Evolutionary conservation across 1,140 invertebrate species (phyloP).

Genomic region (Heliconius congener): DNA sequence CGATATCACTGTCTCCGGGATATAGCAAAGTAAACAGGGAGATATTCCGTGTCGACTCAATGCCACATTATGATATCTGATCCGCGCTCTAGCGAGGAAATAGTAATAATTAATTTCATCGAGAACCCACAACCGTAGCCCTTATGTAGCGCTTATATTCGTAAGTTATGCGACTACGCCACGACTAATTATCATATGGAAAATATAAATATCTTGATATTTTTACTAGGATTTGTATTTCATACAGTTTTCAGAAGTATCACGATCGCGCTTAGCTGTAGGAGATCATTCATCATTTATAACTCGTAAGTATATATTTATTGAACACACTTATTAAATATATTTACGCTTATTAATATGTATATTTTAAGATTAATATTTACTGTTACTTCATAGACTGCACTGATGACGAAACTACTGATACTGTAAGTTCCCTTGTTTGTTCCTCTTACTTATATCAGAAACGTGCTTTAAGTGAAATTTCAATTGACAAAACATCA

Average conservation of each 20-base stretch:
- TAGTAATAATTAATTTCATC: too few species aligned
- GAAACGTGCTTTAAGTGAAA: slow-evolving; percentile 41
- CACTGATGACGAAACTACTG: slow-evolving; percentile 48
- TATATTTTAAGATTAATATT: not conserved
- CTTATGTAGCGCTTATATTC: too few species aligned
- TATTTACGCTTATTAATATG: not conserved
- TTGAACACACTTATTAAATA: not conserved
- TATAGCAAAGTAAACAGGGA: too few species aligned
- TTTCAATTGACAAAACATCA: slow-evolving; percentile 40
- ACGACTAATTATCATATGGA: too few species aligned
- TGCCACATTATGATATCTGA: too few species aligned
- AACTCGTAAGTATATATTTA: slow-evolving; percentile 52
- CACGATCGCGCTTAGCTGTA: slow-evolving; percentile 59
- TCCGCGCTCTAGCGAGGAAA: too few species aligned
- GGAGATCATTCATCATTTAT: slow-evolving; percentile 68
- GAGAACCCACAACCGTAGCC: too few species aligned
- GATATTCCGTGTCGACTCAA: too few species aligned
- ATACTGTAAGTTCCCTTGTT: slow-evolving; percentile 42
- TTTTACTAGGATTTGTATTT: not conserved
- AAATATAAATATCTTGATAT: too few species aligned
- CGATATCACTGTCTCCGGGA: too few species aligned
- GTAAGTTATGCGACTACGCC: too few species aligned
- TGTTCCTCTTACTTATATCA: slow-evolving; percentile 38
- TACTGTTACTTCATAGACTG: slow-evolving; percentile 23
- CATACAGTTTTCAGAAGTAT: slow-evolving; percentile 46